These are phyloP conservation scores for Pteronura brasiliensis DNA, from an alignment of 2,113 vertebrate genomes.

Conservation along the genomic window DNA sequence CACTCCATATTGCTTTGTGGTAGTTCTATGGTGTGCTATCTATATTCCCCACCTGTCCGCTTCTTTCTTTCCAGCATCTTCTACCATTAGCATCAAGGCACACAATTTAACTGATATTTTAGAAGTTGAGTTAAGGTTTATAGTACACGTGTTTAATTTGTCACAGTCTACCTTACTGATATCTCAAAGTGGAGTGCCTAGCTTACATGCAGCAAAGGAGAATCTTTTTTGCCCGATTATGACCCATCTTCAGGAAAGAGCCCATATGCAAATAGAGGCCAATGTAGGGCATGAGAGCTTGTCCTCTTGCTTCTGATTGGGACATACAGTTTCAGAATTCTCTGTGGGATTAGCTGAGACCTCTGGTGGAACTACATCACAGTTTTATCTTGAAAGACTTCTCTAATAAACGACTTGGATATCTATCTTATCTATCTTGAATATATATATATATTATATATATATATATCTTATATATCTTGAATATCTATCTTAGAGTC, in stretches of 20 bases:
- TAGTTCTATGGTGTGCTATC: not conserved
- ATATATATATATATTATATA: too few species aligned
- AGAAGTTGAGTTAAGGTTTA: not conserved
- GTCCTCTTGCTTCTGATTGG: not conserved
- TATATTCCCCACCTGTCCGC: not conserved
- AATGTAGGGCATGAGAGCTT: not conserved
- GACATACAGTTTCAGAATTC: not conserved
- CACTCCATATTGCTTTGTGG: not conserved
- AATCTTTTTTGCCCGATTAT: not conserved
- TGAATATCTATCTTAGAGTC: not conserved
- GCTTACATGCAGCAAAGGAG: not conserved
- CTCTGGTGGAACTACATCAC: not conserved
- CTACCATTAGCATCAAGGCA: not conserved
- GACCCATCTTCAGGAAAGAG: not conserved
- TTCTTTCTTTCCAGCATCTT: not conserved
- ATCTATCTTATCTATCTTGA: not conserved
- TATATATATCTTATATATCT: not conserved
- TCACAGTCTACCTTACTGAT: not conserved
- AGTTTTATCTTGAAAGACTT: not conserved
- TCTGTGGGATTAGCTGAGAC: not conserved
- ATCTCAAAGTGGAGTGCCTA: not conserved
- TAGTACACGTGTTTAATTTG: not conserved
- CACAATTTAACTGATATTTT: not conserved
- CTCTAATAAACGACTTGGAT: not conserved
- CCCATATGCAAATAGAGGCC: not conserved